phyloP scores from a whole-genome alignment of 2,113 vertebrate genomes.

The Oncorhynchus gorbuscha region DNA sequence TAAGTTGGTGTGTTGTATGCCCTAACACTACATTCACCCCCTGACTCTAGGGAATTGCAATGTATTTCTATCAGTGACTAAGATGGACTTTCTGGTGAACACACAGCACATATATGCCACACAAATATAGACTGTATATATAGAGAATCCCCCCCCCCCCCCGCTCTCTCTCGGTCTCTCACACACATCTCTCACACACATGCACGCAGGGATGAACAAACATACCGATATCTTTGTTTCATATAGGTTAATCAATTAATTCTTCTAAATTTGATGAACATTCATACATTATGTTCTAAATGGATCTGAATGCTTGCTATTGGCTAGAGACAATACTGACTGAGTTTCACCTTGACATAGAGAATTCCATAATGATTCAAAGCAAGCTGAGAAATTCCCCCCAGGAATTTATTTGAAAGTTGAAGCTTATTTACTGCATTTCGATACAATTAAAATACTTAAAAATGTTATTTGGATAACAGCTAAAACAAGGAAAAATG shows the following conservation, averaged over 20 bases:
- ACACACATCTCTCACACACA: background rate
- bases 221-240: background rate
- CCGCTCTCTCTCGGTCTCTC: background rate
- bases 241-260: background rate
- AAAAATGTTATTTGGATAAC: too few relatives aligned
- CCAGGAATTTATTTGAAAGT: too few relatives aligned
- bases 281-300: too few relatives aligned
- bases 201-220: constrained; percentile 18
- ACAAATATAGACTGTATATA: background rate
- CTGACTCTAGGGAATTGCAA: too few relatives aligned
- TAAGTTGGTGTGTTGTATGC: constrained; percentile 29
- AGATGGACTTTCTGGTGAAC: too few relatives aligned
- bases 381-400: too few relatives aligned
- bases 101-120: too few relatives aligned
- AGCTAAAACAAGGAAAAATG: too few relatives aligned
- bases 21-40: too few relatives aligned
- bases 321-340: background rate
- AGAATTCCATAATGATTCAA: background rate
- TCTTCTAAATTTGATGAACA: background rate
- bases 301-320: background rate
- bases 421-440: too few relatives aligned
- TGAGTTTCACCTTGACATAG: background rate
- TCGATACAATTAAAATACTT: too few relatives aligned
- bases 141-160: background rate
- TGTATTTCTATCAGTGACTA: too few relatives aligned